phyloP scores from a whole-genome alignment of 2,113 vertebrate genomes.

The Excalfactoria chinensis region DNA sequence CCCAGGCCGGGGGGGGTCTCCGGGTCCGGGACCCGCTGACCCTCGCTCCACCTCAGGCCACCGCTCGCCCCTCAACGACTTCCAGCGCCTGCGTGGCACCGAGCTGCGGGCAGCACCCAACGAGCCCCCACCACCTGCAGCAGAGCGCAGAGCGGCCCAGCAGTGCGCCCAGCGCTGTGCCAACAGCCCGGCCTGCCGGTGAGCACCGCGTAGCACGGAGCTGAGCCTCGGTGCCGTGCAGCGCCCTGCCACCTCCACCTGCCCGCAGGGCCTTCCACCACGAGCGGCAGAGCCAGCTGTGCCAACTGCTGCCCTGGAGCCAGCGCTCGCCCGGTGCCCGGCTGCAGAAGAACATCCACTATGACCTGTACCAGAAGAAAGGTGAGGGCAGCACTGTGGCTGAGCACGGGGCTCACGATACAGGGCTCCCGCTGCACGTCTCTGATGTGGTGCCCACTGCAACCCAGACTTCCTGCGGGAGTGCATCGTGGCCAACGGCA shows the following conservation, averaged over 20 bases:
- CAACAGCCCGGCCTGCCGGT: constrained; percentile 86
- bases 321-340: constrained; percentile 78
- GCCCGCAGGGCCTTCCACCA: constrained; percentile 89
- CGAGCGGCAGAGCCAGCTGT: constrained; percentile 81
- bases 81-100: constrained; percentile 88
- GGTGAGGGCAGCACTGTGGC: constrained; percentile 65
- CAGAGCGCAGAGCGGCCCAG: constrained; percentile 74
- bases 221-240: background rate
- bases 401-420: rapidly evolving
- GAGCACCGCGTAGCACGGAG: background rate
- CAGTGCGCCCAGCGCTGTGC: constrained; percentile 88
- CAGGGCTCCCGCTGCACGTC: background rate
- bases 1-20: background rate
- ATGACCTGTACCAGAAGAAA: constrained; percentile 96
- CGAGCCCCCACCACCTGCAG: background rate
- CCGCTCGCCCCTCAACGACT: constrained; percentile 91
- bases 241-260: rapidly evolving
- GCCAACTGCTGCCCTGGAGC: constrained; percentile 91
- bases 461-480: constrained; percentile 87
- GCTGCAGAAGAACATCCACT: constrained; percentile 88
- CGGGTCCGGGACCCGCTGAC: background rate
- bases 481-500: constrained; percentile 87
- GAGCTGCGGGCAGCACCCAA: constrained; percentile 77
- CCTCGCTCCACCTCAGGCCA: constrained; percentile 67
- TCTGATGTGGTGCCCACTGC: background rate